phyloP scores from a whole-genome alignment of 30 jellyfish, hydroid and myxozoan genomes.

The Turritopsis rubra region DNA sequence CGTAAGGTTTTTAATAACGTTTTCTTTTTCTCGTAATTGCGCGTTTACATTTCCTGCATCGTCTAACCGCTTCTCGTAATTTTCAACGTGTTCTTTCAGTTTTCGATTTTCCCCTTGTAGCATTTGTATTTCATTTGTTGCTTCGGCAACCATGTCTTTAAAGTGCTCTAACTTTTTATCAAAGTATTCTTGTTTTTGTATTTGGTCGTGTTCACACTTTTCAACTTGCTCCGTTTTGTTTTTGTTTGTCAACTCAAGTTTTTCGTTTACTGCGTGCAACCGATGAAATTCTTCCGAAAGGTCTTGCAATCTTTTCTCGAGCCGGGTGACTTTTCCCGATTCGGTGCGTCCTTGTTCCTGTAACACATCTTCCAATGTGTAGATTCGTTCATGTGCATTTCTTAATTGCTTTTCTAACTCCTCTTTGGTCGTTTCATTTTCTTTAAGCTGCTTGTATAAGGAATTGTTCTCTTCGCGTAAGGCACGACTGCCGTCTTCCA shows the following conservation, averaged over 20 bases:
- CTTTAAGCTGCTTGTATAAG: not conserved
- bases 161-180: not conserved
- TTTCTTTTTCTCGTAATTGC: not conserved
- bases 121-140: not conserved
- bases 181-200: not conserved
- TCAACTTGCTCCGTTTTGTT: not conserved
- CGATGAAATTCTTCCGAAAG: not conserved
- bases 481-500: not conserved
- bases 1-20: not conserved
- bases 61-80: not conserved
- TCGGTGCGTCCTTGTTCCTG: not conserved
- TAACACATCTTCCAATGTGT: not conserved
- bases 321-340: not conserved
- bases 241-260: not conserved
- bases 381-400: not conserved
- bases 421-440: not conserved
- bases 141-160: conserved; percentile 9
- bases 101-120: not conserved
- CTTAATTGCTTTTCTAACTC: not conserved
- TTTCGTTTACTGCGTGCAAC: not conserved
- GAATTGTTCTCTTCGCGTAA: not conserved
- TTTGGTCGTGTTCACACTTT: not conserved
- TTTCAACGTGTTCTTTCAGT: not conserved
- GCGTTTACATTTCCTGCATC: conserved; percentile 1
- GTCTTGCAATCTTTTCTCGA: not conserved